Evolutionary conservation across 2,888 invertebrate species (phyloP).

Genomic region (Micoletzkya japonica): DNA sequence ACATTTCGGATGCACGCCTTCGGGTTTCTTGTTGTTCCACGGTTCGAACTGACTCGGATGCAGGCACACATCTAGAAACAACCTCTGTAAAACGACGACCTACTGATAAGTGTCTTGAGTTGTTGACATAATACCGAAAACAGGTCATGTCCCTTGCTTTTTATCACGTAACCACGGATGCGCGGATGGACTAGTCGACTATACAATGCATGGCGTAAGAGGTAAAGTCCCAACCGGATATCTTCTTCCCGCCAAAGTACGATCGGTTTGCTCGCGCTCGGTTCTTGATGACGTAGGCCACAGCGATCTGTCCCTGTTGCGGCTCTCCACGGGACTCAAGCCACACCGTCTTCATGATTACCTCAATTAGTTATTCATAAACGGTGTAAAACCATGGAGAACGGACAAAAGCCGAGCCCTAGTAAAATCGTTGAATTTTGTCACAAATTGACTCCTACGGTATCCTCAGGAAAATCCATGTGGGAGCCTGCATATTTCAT

Average conservation of each 20-base stretch:
- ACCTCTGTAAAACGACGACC: background rate
- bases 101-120: too few species aligned
- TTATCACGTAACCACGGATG: background rate
- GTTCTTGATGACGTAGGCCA: slow-evolving; percentile 17
- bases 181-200: too few species aligned
- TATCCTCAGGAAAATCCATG: too few species aligned
- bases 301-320: background rate
- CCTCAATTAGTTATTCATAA: too few species aligned
- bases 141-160: too few species aligned
- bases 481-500: too few species aligned
- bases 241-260: background rate
- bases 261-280: background rate
- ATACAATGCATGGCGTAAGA: too few species aligned
- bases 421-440: too few species aligned
- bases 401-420: too few species aligned
- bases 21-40: slow-evolving; percentile 6
- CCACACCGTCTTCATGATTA: slow-evolving; percentile 1
- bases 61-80: slow-evolving; percentile 2
- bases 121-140: too few species aligned
- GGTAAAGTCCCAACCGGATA: slow-evolving; percentile 1
- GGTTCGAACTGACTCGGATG: background rate
- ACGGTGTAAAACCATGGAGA: too few species aligned
- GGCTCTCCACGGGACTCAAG: slow-evolving; percentile 8
- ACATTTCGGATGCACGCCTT: background rate
- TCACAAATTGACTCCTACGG: too few species aligned